Conservation (phyloP, 2,113 vertebrate species). For the Symphodus melops region DNA sequence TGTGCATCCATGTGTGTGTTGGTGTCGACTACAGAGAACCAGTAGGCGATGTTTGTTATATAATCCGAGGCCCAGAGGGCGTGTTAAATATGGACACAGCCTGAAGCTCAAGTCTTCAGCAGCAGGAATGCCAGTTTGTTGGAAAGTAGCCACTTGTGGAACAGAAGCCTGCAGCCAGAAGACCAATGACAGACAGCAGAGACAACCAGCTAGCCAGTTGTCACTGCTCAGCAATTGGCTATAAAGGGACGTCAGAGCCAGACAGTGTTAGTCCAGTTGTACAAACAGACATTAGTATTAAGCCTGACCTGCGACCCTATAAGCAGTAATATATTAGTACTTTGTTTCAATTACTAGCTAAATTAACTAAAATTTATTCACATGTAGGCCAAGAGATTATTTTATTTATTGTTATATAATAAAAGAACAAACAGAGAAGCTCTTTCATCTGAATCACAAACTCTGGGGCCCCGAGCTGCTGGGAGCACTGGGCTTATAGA, state of each 20-base stretch:
- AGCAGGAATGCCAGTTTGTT: constrained; percentile 53
- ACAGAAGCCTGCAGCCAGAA: constrained; percentile 33
- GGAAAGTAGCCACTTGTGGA: constrained; percentile 51
- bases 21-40: constrained; percentile 38
- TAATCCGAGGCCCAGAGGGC: constrained; percentile 60
- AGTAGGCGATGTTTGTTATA: constrained; percentile 64
- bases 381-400: background rate
- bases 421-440: constrained; percentile 1
- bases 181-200: constrained; percentile 29
- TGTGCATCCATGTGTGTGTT: constrained; percentile 28
- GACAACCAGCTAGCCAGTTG: constrained; percentile 41
- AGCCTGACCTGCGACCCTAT: background rate
- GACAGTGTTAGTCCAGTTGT: constrained; percentile 11
- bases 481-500: constrained; percentile 1
- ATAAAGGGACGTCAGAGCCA: constrained; percentile 26
- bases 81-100: constrained; percentile 65
- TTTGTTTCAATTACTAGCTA: no score
- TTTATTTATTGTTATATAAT: background rate
- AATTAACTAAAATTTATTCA: background rate
- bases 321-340: background rate
- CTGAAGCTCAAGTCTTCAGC: constrained; percentile 30
- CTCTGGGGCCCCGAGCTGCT: background rate
- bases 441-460: constrained; percentile 9
- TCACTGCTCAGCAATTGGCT: constrained; percentile 40
- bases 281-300: constrained; percentile 24